Conservation (phyloP, 2,888 invertebrate species). For the Aporophyla lueneburgensis region DNA sequence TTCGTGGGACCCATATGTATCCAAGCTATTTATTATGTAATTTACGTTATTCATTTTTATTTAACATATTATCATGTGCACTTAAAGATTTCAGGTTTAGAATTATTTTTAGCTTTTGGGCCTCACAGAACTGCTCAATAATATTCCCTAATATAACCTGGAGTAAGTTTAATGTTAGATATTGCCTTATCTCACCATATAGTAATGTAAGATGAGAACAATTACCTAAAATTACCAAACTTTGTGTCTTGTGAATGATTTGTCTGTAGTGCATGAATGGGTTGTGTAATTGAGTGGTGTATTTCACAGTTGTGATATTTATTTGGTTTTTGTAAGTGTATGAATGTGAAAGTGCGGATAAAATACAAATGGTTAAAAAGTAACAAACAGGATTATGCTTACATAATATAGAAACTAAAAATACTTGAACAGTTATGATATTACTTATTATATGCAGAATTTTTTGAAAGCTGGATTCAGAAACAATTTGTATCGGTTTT, state of each 20-base stretch:
- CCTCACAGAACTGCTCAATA: not conserved
- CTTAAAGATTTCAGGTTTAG: not conserved
- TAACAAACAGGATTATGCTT: not conserved
- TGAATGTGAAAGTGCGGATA: too few relatives aligned
- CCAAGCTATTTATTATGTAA: too few relatives aligned
- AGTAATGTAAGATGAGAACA: not conserved
- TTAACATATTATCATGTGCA: not conserved
- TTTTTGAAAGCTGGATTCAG: too few relatives aligned
- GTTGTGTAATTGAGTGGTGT: not conserved
- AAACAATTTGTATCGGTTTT: not conserved
- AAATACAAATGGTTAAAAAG: too few relatives aligned
- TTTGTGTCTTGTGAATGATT: not conserved
- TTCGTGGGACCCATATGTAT: too few relatives aligned
- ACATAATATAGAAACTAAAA: not conserved
- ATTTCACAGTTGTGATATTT: not conserved
- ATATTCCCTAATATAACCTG: not conserved
- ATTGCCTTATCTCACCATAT: not conserved
- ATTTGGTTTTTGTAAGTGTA: not conserved
- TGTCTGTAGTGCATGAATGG: not conserved
- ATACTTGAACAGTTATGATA: too few relatives aligned
- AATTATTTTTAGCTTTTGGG: not conserved
- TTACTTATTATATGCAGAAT: not conserved
- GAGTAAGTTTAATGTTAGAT: not conserved
- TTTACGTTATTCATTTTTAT: too few relatives aligned
- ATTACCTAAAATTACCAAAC: not conserved